Evolutionary conservation across 2,113 vertebrate species (phyloP).

Genomic region (Amia ocellicauda): DNA sequence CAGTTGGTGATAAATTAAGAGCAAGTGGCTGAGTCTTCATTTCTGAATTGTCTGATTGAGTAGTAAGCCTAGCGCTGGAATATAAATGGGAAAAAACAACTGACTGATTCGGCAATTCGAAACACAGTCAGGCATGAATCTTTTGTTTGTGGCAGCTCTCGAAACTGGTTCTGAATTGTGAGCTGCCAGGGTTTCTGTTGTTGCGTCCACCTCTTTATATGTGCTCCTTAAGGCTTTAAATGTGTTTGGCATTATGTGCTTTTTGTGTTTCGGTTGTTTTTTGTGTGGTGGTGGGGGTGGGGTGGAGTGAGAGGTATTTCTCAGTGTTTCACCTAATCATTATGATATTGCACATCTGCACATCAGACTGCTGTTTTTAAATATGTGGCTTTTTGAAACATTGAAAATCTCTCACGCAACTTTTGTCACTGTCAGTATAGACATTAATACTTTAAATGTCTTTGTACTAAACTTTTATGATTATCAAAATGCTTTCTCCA

Average conservation of each 20-base stretch:
- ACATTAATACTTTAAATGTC: background rate
- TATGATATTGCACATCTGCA: no score
- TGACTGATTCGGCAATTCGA: conserved; percentile 43
- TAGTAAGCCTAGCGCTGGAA: background rate
- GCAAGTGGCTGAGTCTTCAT: background rate
- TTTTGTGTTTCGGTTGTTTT: conserved; percentile 29
- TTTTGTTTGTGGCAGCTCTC: conserved; percentile 49
- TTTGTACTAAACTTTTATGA: conserved; percentile 12
- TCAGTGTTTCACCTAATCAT: no score
- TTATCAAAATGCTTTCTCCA: background rate
- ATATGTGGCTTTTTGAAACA: no score
- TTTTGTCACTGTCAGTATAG: background rate
- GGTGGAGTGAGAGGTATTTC: no score
- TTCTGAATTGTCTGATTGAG: background rate
- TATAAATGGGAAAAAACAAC: conserved; percentile 28
- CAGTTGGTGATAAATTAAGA: no score
- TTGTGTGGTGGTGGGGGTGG: conserved; percentile 18
- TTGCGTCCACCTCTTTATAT: conserved; percentile 27
- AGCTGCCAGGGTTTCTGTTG: conserved; percentile 49
- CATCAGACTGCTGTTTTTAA: no score
- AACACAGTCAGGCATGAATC: conserved; percentile 51
- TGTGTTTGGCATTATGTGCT: background rate
- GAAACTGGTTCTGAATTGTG: conserved; percentile 37
- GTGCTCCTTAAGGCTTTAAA: conserved; percentile 12
- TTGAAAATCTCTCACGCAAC: no score